Percentiles rank a stretch among this genome's conserved stretches.
Conservation (phyloP, 2,113 vertebrate species). For the Opisthocomus hoazin region DNA sequence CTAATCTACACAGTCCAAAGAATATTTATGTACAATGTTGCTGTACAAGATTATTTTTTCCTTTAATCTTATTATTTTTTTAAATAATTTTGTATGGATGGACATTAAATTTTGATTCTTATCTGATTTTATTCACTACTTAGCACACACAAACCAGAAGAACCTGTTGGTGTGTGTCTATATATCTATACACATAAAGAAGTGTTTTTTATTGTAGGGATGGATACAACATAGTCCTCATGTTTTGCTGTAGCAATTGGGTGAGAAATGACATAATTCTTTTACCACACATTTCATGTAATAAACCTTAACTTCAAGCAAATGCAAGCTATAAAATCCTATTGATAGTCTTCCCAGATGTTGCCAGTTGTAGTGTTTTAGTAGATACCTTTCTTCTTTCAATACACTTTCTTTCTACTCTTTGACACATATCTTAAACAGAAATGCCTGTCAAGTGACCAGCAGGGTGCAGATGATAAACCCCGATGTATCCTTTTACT, state of each 20-base stretch:
- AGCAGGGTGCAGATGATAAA: conserved; percentile 1
- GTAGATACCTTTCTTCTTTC: conserved; percentile 37
- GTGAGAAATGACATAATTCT: conserved; percentile 50
- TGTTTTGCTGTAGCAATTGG: neutral
- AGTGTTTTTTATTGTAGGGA: neutral
- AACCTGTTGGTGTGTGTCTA: neutral
- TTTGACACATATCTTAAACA: conserved; percentile 24
- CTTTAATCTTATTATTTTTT: neutral
- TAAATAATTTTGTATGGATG: neutral
- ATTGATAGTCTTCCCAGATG: conserved; percentile 50
- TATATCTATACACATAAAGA: neutral
- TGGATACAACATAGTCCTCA: neutral
- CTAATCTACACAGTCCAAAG: neutral
- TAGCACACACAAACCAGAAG: neutral
- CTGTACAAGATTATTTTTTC: neutral
- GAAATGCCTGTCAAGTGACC: conserved; percentile 12
- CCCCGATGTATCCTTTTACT: neutral
- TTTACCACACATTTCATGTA: conserved; percentile 39
- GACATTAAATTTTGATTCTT: neutral
- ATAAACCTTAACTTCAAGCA: conserved; percentile 60
- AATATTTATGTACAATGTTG: neutral
- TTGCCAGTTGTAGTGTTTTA: conserved; percentile 29
- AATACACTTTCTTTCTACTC: neutral
- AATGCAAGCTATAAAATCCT: conserved; percentile 47
- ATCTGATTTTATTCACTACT: neutral